Evolutionary conservation across 2,888 invertebrate genomes (phyloP).

Genomic region (Sepioteuthis lessoniana): DNA sequence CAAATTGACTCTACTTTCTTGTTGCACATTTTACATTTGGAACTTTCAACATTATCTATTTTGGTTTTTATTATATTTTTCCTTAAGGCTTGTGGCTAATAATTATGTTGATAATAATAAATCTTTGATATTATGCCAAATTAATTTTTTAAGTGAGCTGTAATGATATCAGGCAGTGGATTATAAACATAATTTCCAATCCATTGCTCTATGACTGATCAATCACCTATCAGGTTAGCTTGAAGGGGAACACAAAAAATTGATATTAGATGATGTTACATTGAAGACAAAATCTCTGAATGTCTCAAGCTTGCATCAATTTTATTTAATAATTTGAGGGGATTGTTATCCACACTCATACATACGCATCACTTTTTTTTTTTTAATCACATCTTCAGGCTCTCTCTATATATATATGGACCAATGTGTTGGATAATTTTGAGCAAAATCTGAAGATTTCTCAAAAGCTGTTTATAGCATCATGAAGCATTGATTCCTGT

Average conservation of each 20-base stretch:
- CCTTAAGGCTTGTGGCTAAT: no score
- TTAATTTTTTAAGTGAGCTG: neutral
- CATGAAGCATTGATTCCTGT: neutral
- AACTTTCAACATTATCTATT: no score
- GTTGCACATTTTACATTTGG: no score
- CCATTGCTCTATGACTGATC: neutral
- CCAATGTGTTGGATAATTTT: neutral
- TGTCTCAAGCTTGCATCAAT: neutral
- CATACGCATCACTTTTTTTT: neutral
- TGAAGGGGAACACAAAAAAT: neutral
- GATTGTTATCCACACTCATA: no score
- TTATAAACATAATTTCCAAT: neutral
- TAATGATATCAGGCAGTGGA: neutral
- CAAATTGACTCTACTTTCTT: no score
- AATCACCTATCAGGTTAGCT: neutral
- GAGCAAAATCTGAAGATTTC: neutral
- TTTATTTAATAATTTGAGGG: neutral
- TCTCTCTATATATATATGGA: neutral
- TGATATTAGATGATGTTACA: constrained; percentile 11
- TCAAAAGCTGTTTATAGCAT: constrained; percentile 20
- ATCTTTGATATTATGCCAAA: neutral
- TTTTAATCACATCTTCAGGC: neutral
- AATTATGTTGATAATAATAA: neutral
- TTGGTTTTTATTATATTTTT: no score
- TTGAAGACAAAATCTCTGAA: neutral